Evolutionary conservation across 2,113 vertebrate genomes (phyloP).

Genomic region (Gracilinanus agilis): DNA sequence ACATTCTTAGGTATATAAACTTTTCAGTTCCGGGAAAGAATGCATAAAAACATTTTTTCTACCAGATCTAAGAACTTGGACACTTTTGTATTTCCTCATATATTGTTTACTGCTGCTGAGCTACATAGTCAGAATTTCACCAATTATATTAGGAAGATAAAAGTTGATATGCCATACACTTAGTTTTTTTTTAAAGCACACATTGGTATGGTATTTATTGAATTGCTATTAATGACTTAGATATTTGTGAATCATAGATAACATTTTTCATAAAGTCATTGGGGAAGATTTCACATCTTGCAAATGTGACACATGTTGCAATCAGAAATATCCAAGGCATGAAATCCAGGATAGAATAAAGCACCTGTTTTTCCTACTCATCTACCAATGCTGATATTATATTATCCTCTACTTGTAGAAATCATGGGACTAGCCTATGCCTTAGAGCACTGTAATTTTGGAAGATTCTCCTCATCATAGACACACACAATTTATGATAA

Average conservation of each 20-base stretch:
- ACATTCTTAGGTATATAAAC: not conserved
- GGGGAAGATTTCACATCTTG: not conserved
- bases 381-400: not conserved
- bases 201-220: conserved; percentile 15
- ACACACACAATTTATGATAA: not conserved
- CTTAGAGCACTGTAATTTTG: not conserved
- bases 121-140: not conserved
- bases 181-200: conserved; percentile 20
- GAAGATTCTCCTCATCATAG: not conserved
- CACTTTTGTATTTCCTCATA: conserved; percentile 24
- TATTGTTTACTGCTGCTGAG: not conserved
- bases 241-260: not conserved
- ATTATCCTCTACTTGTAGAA: not conserved
- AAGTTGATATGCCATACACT: not conserved
- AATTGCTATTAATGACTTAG: conserved; percentile 15
- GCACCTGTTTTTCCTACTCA: not conserved
- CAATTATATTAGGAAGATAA: not conserved
- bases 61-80: not conserved
- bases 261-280: not conserved
- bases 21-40: conserved; percentile 6
- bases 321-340: not conserved
- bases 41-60: not conserved
- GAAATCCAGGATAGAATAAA: not conserved
- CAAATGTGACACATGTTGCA: not conserved
- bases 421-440: not conserved